These are phyloP conservation scores for Sylvilagus floridanus DNA, from an alignment of 2,797 vertebrate species.

Conservation along the genomic window DNA sequence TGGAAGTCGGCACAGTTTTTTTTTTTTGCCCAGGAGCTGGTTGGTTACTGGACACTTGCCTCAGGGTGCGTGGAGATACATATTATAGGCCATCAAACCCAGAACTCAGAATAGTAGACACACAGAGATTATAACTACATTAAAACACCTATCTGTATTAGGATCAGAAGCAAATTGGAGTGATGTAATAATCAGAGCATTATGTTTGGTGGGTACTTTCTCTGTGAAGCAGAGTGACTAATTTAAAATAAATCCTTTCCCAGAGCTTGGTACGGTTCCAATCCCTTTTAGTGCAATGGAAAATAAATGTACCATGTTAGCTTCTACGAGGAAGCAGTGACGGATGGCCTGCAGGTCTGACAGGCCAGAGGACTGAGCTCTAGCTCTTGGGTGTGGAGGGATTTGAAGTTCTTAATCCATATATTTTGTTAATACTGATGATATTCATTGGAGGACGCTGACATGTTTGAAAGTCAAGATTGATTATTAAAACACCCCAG, in stretches of 20 bases:
- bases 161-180: constrained; percentile 40
- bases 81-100: background rate
- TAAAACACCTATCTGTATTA: background rate
- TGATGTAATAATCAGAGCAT: constrained; percentile 49
- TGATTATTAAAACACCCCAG: constrained; percentile 62
- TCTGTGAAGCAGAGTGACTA: constrained; percentile 70
- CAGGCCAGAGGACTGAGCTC: constrained; percentile 3
- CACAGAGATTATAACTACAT: background rate
- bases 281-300: constrained; percentile 65
- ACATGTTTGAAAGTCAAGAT: constrained; percentile 54
- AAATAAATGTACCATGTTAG: constrained; percentile 68
- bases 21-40: background rate
- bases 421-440: constrained; percentile 39
- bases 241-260: constrained; percentile 63
- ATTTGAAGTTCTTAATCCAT: constrained; percentile 60
- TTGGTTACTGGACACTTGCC: background rate
- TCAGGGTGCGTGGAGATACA: background rate
- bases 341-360: background rate
- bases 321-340: constrained; percentile 45
- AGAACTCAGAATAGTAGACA: background rate
- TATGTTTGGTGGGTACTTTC: constrained; percentile 58
- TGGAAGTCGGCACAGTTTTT: background rate
- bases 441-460: constrained; percentile 37
- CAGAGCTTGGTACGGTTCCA: constrained; percentile 66
- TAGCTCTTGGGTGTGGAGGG: constrained; percentile 61